Conservation (phyloP, 2,797 vertebrate genomes). For the Sus cebifrons region DNA sequence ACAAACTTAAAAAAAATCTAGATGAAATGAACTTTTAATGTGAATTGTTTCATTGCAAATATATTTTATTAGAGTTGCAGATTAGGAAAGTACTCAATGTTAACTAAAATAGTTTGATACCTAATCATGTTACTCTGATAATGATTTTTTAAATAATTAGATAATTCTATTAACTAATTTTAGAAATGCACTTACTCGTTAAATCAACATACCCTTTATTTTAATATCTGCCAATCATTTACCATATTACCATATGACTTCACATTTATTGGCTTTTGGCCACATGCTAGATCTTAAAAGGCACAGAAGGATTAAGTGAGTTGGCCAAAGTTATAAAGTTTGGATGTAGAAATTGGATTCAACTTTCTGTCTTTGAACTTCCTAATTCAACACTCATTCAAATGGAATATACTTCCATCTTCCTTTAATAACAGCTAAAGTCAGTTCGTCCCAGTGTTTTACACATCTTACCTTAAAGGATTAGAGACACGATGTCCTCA, state of each 20-base stretch:
- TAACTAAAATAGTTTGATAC: constrained; percentile 23
- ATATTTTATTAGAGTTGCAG: neutral
- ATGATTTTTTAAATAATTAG: constrained; percentile 56
- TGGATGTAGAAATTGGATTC: constrained; percentile 23
- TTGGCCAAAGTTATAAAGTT: neutral
- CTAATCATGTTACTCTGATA: constrained; percentile 8
- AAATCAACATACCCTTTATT: constrained; percentile 30
- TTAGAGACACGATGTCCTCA: neutral
- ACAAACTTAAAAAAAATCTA: neutral
- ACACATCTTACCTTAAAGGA: neutral
- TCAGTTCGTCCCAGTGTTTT: neutral
- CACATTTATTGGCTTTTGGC: neutral
- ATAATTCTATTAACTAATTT: constrained; percentile 34
- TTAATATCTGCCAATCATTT: constrained; percentile 30
- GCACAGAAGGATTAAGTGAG: neutral
- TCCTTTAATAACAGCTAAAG: constrained; percentile 14
- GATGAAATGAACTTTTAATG: neutral
- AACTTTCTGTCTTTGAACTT: neutral
- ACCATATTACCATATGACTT: constrained; percentile 13
- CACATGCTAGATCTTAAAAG: neutral
- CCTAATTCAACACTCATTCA: neutral
- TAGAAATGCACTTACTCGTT: constrained; percentile 40
- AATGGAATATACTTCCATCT: neutral
- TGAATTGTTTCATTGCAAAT: constrained; percentile 30
- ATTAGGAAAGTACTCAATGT: neutral